Evolutionary conservation across 2,888 invertebrate species (phyloP).

Genomic region (Melipona beecheii): DNA sequence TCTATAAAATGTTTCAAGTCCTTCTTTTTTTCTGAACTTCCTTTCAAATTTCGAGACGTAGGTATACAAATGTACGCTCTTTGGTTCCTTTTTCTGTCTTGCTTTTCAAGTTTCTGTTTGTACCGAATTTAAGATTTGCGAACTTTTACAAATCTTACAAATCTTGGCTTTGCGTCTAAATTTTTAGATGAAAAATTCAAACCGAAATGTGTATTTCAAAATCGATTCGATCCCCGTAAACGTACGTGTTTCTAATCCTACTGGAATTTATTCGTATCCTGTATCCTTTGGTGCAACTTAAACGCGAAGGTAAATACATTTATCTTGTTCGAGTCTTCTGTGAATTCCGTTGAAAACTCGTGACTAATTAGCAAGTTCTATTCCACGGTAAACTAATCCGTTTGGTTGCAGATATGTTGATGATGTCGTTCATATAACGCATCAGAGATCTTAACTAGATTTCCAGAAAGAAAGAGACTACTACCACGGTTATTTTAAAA

Average conservation of each 20-base stretch:
- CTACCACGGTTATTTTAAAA: background rate
- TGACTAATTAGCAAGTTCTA: slow-evolving; percentile 9
- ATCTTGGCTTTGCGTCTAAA: background rate
- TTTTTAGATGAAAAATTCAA: background rate
- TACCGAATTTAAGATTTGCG: too few relatives aligned
- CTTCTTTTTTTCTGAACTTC: too few relatives aligned
- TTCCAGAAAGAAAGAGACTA: background rate
- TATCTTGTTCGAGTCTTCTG: background rate
- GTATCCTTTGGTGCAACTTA: background rate
- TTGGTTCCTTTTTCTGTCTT: too few relatives aligned
- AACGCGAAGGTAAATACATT: background rate
- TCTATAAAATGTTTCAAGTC: too few relatives aligned
- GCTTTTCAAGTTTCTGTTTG: too few relatives aligned
- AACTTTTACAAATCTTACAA: too few relatives aligned
- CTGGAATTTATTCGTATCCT: background rate
- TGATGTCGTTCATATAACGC: background rate
- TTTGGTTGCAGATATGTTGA: background rate
- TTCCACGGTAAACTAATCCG: background rate
- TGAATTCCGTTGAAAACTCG: background rate
- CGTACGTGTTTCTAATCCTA: background rate
- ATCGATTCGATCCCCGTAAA: background rate
- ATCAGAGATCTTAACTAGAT: background rate
- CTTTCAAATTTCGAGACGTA: too few relatives aligned
- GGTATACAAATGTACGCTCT: too few relatives aligned
- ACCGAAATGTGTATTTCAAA: too few relatives aligned